phyloP scores from a whole-genome alignment of 2,888 invertebrate genomes.

The Melipona bicolor region DNA sequence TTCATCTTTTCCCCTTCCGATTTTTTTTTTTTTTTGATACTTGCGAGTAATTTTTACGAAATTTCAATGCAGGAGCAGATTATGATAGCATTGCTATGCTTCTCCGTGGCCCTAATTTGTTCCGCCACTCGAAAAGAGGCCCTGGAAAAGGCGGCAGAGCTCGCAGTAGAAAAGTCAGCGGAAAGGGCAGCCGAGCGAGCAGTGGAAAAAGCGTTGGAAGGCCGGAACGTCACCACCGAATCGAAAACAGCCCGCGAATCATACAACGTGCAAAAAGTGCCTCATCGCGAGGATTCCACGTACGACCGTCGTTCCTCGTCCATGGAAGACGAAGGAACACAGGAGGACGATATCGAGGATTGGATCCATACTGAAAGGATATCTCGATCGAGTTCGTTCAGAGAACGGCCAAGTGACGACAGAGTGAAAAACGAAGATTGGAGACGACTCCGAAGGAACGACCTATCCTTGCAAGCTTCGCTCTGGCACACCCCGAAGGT shows the following conservation, averaged over 20 bases:
- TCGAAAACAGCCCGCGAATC: constrained; percentile 77
- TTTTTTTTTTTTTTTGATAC: neutral
- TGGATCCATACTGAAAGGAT: constrained; percentile 30
- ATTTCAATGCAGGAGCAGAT: constrained; percentile 31
- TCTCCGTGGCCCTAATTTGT: constrained; percentile 52
- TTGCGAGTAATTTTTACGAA: neutral
- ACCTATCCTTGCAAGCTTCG: neutral
- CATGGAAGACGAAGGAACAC: constrained; percentile 6
- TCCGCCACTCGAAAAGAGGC: constrained; percentile 70
- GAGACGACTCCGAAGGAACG: constrained; percentile 50
- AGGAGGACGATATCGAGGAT: constrained; percentile 48
- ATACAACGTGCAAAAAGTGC: constrained; percentile 74
- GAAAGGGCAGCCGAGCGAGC: constrained; percentile 81
- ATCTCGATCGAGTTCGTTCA: neutral
- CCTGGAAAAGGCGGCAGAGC: constrained; percentile 80
- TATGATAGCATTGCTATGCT: constrained; percentile 65
- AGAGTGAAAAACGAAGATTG: constrained; percentile 17
- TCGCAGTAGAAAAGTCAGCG: constrained; percentile 81
- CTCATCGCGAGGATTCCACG: constrained; percentile 24
- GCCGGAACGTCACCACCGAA: constrained; percentile 77
- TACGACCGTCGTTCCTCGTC: constrained; percentile 1
- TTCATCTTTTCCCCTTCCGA: no score
- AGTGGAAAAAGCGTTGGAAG: constrained; percentile 80
- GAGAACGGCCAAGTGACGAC: constrained; percentile 12
- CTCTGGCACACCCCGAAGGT: constrained; percentile 46